Base-by-base conservation (phyloP, 2,888 invertebrate species). In the Ormyrus nitidulus region DNA sequence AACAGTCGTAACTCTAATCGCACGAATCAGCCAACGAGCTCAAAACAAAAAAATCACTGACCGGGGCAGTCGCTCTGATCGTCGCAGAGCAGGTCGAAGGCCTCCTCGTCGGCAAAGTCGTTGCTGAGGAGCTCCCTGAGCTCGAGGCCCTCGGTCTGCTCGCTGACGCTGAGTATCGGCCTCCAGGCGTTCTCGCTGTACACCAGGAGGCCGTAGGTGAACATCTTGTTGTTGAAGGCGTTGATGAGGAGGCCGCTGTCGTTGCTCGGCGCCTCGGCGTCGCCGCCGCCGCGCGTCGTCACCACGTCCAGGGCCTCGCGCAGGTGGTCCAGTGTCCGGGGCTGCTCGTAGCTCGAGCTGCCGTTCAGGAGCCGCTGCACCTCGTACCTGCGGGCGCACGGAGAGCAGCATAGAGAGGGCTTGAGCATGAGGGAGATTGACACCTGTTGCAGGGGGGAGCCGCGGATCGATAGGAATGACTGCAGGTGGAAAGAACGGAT, bases 131-230 rank as follows among this genome's bases (percentile, higher is more conserved):
- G 75, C 61, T 86, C 84, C 69, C 82, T 84, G 54, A 87, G 81
- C 54, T 84, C 51, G 72, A 87, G 81, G 54, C 84, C 83, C 56
- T 89, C 88, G 54, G 90, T 90, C 80, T 91, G 91, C 79, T 92
- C 92, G 59, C 91, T 90, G 6, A 89, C 84, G 66, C 87, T 86
- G 84, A 92, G 91, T 80, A 92, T 90, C 8, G 91, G 87, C 66
- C 88, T 89, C 93, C 93, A 93, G 68, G 89, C 89, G n/a, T 91
- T 89, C 58, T 74, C 84, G 83, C 86, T 34, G 53, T 77, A 77
- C 13, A 61, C 84, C 71, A 90, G 77, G 51, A 90, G 79, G 9
- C 85, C 86, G 72, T 89, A 90, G 5, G 88, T 88, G 80, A 88
- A 90, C 85, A 88, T 89, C 82, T 88, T 90, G 82, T 88, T 90